A percentile compares a stretch with the other conserved stretches of the same genome.
phyloP scores from a whole-genome alignment of 2,113 vertebrate species.

The Pomatorhinus ruficollis region DNA sequence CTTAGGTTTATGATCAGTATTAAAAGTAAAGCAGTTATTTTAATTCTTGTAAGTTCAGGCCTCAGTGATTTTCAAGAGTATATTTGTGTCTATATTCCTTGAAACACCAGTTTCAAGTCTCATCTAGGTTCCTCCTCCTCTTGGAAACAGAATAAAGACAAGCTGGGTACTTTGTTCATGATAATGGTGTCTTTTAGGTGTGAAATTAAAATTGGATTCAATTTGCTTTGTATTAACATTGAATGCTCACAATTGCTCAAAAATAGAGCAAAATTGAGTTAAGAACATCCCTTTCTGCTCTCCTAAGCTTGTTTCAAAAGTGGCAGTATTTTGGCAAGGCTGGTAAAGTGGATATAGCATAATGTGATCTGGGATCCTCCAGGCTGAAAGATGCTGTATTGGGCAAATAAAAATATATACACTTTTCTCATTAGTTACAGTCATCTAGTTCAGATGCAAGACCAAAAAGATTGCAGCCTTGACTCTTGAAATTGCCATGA shows the following conservation, averaged over 20 bases:
- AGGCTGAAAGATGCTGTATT: not conserved
- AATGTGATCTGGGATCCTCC: not conserved
- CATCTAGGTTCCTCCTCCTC: not conserved
- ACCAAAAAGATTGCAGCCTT: not conserved
- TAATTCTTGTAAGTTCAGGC: not conserved
- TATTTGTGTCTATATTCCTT: not conserved
- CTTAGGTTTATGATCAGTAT: not conserved
- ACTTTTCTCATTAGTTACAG: constrained; percentile 1
- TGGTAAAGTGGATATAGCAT: not conserved
- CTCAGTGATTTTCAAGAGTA: not conserved
- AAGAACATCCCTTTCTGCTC: not conserved
- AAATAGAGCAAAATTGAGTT: not conserved
- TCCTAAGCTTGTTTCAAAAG: not conserved
- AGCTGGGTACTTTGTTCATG: not conserved
- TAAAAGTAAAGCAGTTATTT: not conserved
- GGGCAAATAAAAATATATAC: constrained; percentile 28
- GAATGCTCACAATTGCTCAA: not conserved
- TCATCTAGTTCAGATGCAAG: not conserved
- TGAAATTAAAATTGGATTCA: constrained; percentile 40
- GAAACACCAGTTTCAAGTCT: not conserved
- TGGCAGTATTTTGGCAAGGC: not conserved
- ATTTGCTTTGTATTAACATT: constrained; percentile 22
- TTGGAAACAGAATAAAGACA: constrained; percentile 9
- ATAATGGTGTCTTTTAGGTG: constrained; percentile 33
- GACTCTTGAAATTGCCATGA: constrained; percentile 30